Conservation (phyloP, 2,888 invertebrate species). For the Agriopis aurantiaria region DNA sequence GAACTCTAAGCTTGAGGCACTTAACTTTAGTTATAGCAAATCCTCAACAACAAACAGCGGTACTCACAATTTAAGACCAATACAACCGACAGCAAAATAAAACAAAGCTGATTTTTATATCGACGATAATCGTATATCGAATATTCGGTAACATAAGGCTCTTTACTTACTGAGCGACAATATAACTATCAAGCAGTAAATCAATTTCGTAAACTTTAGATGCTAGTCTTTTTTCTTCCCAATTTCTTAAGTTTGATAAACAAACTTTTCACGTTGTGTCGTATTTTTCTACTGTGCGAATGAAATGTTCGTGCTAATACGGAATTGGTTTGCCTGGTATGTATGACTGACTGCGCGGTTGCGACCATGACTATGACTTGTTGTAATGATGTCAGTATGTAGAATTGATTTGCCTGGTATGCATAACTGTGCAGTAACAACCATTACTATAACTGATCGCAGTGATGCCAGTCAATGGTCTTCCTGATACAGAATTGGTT, state of each 20-base stretch:
- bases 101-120: constrained; percentile 39
- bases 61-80: constrained; percentile 30
- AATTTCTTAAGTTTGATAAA: too few species aligned
- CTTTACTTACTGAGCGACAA: constrained; percentile 19
- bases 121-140: constrained; percentile 39
- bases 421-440: too few species aligned
- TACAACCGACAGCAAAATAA: constrained; percentile 36
- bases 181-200: constrained; percentile 14
- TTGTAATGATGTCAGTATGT: too few species aligned
- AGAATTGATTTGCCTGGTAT: background rate
- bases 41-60: constrained; percentile 14
- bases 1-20: background rate
- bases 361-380: too few species aligned
- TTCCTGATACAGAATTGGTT: background rate
- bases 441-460: background rate
- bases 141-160: constrained; percentile 38
- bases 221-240: too few species aligned
- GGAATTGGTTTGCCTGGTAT: background rate
- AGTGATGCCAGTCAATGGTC: background rate
- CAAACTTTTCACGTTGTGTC: too few species aligned
- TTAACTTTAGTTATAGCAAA: constrained; percentile 9
- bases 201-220: constrained; percentile 6
- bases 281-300: too few species aligned
- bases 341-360: too few species aligned
- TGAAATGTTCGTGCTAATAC: too few species aligned